Evolutionary conservation across 2,797 vertebrate genomes (phyloP).

Genomic region (Gymnocypris eckloni): DNA sequence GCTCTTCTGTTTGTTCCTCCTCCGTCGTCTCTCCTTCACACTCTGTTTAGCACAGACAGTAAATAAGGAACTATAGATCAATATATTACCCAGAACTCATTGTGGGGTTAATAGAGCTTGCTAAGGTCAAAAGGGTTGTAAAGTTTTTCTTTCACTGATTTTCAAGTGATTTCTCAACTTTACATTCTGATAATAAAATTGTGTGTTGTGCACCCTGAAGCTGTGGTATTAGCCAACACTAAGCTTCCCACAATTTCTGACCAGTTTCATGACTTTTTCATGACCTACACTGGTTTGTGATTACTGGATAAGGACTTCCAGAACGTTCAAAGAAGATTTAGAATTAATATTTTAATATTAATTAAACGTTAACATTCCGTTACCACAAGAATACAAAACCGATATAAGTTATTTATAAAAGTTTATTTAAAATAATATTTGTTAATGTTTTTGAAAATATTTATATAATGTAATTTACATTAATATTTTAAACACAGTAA

Average conservation of each 20-base stretch:
- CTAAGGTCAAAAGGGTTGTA: not conserved
- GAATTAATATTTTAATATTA: too few species aligned
- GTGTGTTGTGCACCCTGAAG: not conserved
- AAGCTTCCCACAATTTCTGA: not conserved
- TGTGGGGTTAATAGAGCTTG: constrained; percentile 12
- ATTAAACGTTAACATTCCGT: too few species aligned
- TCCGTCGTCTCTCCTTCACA: not conserved
- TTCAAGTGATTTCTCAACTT: constrained; percentile 8
- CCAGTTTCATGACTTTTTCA: not conserved
- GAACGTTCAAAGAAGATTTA: too few species aligned
- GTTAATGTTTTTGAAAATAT: too few species aligned
- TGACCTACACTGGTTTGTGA: too few species aligned
- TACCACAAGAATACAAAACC: too few species aligned
- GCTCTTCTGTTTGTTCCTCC: not conserved
- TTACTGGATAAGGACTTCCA: too few species aligned
- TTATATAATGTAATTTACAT: too few species aligned
- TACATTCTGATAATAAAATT: not conserved
- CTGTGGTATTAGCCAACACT: not conserved
- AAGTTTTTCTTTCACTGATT: constrained; percentile 12
- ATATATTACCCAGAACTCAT: constrained; percentile 1
- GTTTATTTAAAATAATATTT: too few species aligned
- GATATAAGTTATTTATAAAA: too few species aligned
- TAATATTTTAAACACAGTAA: too few species aligned
- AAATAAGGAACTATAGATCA: constrained; percentile 21
- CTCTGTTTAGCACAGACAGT: constrained; percentile 15